phyloP scores from a whole-genome alignment of 2,888 invertebrate genomes.

The Odontocolon sp. region DNA sequence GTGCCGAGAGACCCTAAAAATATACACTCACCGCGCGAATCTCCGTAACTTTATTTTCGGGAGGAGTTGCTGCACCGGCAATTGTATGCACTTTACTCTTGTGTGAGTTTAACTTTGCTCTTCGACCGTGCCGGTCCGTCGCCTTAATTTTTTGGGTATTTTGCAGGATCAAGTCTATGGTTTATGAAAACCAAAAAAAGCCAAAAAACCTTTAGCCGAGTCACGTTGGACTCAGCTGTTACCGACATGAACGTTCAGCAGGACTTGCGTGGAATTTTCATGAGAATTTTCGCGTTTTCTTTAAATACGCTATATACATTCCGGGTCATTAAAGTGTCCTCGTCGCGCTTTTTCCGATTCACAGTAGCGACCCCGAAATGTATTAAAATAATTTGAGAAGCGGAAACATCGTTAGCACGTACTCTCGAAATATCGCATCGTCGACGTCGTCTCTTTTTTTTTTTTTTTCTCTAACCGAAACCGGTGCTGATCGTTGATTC shows the following conservation, averaged over 20 bases:
- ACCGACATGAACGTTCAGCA: constrained; percentile 11
- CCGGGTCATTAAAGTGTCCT: not conserved
- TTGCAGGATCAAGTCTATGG: too few species aligned
- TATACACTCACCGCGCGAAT: constrained; percentile 55
- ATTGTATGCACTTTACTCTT: too few species aligned
- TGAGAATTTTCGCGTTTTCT: constrained; percentile 24
- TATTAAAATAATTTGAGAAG: constrained; percentile 50
- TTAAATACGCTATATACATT: not conserved
- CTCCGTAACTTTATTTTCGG: constrained; percentile 60
- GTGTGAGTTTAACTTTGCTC: too few species aligned
- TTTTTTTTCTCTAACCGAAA: constrained; percentile 18
- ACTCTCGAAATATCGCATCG: constrained; percentile 46
- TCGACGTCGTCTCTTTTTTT: constrained; percentile 13
- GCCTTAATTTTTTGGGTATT: constrained; percentile 6
- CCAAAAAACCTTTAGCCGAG: too few species aligned
- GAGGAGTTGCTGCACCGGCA: constrained; percentile 10
- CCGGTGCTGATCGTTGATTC: constrained; percentile 34
- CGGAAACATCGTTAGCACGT: constrained; percentile 48
- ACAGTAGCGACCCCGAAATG: constrained; percentile 45
- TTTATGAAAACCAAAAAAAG: too few species aligned
- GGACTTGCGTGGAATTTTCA: constrained; percentile 18
- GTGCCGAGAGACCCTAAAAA: constrained; percentile 57
- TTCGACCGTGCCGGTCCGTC: not conserved
- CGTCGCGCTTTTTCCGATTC: constrained; percentile 1
- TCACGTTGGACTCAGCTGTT: too few species aligned